Evolutionary conservation across 2,113 vertebrate species (phyloP).

Genomic region (Pterophyllum scalare): DNA sequence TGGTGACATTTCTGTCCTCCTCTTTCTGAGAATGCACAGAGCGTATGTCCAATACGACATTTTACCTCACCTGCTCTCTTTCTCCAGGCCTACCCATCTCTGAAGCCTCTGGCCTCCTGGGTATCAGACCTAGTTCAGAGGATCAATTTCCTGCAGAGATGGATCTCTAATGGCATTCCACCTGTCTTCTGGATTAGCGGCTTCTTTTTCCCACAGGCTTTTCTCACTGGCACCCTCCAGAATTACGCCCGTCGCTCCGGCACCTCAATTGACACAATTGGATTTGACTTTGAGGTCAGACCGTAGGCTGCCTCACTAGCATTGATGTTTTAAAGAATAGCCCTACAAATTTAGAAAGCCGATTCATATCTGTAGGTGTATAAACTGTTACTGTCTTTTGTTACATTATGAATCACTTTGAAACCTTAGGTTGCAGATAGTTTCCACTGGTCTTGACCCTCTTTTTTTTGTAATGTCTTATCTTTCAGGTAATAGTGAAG

Average conservation of each 20-base stretch:
- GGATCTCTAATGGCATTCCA: slow-evolving; percentile 86
- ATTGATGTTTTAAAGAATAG: background rate
- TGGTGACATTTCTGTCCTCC: background rate
- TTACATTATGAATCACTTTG: background rate
- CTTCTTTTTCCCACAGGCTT: slow-evolving; percentile 94
- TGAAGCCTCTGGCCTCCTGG: slow-evolving; percentile 93
- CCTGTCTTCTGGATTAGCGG: slow-evolving; percentile 93
- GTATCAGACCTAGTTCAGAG: slow-evolving; percentile 87
- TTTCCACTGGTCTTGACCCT: background rate
- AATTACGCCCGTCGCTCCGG: slow-evolving; percentile 86
- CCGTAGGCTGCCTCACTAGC: background rate
- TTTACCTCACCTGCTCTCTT: background rate
- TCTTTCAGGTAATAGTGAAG: slow-evolving; percentile 81
- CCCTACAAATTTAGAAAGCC: background rate
- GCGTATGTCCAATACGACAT: background rate
- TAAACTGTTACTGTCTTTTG: background rate
- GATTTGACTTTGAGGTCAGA: slow-evolving; percentile 88
- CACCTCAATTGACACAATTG: slow-evolving; percentile 88
- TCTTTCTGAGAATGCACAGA: slow-evolving; percentile 3
- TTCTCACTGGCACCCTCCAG: slow-evolving; percentile 92
- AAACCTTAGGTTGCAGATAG: background rate
- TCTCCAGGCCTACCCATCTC: slow-evolving; percentile 86
- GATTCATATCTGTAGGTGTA: background rate
- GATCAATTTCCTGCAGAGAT: slow-evolving; percentile 84
- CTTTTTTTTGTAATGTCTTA: background rate